A percentile compares a stretch with the other conserved stretches of the same genome.
These are phyloP conservation scores for Typhlomys cinereus DNA, from an alignment of 2,113 vertebrate genomes.

Conservation along the genomic window DNA sequence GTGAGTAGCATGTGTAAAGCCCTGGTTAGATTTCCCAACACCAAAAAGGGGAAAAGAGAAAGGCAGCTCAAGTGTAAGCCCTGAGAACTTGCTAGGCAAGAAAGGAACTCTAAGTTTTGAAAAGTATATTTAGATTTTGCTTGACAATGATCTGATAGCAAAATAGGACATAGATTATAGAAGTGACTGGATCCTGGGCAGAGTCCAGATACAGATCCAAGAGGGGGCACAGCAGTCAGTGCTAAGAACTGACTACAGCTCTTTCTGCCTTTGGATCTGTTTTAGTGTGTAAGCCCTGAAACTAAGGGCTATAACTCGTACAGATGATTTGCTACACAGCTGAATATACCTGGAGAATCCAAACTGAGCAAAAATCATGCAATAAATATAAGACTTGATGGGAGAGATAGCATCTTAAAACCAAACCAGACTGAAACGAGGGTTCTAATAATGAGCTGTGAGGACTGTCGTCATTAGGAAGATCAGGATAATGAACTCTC, in stretches of 20 bases:
- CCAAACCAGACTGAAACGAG: neutral
- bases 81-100: neutral
- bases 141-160: neutral
- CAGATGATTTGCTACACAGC: neutral
- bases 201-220: neutral
- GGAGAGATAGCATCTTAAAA: neutral
- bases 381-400: neutral
- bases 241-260: neutral
- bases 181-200: neutral
- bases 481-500: neutral
- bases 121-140: constrained; percentile 16
- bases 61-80: neutral
- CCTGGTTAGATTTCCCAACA: neutral
- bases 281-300: neutral
- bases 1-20: neutral
- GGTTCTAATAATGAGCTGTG: neutral
- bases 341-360: neutral
- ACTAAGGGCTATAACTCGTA: neutral
- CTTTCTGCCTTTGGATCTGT: neutral
- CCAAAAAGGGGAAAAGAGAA: neutral
- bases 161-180: constrained; percentile 7
- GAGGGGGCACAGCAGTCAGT: neutral
- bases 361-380: neutral
- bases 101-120: constrained; percentile 24
- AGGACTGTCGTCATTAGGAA: neutral